phyloP scores from a whole-genome alignment of 2,113 vertebrate species.

The Dicaeum eximium region DNA sequence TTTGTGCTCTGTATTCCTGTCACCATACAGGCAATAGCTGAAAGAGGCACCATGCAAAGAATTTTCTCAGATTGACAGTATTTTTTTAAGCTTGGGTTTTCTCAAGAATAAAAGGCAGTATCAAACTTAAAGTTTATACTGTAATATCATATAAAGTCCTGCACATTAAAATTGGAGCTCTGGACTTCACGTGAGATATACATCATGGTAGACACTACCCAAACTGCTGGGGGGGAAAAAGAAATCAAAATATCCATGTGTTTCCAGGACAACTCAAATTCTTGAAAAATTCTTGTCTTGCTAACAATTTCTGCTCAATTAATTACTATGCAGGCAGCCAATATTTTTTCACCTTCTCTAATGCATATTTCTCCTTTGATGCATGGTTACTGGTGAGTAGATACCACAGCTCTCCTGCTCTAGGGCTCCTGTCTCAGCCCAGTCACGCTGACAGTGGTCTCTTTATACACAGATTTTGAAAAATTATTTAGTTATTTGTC shows the following conservation, averaged over 20 bases:
- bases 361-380: neutral
- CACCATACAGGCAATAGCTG: neutral
- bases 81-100: neutral
- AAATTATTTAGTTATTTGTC: neutral
- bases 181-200: neutral
- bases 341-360: neutral
- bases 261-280: neutral
- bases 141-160: neutral
- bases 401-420: neutral
- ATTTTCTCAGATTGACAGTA: neutral
- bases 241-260: neutral
- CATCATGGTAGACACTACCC: neutral
- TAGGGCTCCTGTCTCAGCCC: neutral
- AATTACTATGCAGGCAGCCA: neutral
- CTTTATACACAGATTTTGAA: neutral
- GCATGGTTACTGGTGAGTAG: neutral
- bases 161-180: neutral
- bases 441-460: rapidly evolving
- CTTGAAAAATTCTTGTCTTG: neutral
- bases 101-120: neutral
- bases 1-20: neutral
- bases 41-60: neutral
- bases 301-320: neutral
- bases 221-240: neutral
- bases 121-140: neutral